Base-by-base conservation (phyloP, 2,888 invertebrate species). In the Acronicta alni region DNA sequence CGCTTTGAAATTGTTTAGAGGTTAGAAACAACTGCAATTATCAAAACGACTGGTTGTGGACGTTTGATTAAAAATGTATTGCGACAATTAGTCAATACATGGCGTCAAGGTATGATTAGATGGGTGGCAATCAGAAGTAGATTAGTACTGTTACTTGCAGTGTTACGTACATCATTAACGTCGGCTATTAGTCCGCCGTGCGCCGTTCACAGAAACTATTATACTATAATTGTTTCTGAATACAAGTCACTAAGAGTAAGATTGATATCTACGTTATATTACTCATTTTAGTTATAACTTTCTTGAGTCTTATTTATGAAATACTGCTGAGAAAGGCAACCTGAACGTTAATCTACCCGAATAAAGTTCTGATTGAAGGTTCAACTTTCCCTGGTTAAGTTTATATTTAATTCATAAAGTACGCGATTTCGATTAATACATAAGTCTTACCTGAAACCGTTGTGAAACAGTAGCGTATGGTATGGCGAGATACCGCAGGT, bases 371-470 rank as follows among this genome's bases (percentile, higher is more conserved):
- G n/a, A n/a, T n/a, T n/a, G n/a, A n/a, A n/a, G n/a, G n/a, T n/a
- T n/a, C n/a, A n/a, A n/a, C n/a, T n/a, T n/a, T n/a, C n/a, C n/a
- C n/a, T n/a, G n/a, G n/a, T n/a, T n/a, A n/a, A n/a, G n/a, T n/a
- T n/a, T n/a, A n/a, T n/a, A n/a, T n/a, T n/a, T n/a, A n/a, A n/a
- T n/a, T n/a, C n/a, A n/a, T n/a, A n/a, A n/a, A n/a, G n/a, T n/a
- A n/a, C n/a, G n/a, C n/a, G n/a, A n/a, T n/a, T n/a, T n/a, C n/a
- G n/a, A n/a, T n/a, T n/a, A n/a, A n/a, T n/a, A n/a, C n/a, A 15
- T 15, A 10, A 54, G 30, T 30, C 62, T 54, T 57, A 93, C 93
- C 86, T 92, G 89, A 71, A 93, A 93, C 42, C 90, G 80, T 0
- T 81, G 43, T 3, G 55, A 54, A 15, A 82, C 79, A 0, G 78